phyloP scores from a whole-genome alignment of 2,113 vertebrate genomes.

The Myanophis thanlyinensis region DNA sequence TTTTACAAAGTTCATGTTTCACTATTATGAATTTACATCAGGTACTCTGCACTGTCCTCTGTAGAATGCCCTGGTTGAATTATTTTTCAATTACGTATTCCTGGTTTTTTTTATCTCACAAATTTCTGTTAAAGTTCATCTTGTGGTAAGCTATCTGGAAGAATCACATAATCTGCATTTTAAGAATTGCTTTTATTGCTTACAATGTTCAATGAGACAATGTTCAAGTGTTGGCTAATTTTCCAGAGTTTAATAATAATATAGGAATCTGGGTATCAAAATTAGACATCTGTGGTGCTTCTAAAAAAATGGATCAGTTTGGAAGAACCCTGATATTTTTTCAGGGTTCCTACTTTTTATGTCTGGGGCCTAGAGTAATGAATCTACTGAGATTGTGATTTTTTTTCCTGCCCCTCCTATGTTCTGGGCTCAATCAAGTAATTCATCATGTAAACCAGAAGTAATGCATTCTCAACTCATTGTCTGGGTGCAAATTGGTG shows the following conservation, averaged over 20 bases:
- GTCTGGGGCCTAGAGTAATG: background rate
- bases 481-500: background rate
- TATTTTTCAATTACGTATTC: background rate
- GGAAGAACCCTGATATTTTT: background rate
- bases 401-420: background rate
- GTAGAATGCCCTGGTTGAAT: background rate
- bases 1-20: background rate
- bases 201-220: background rate
- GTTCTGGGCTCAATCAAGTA: background rate
- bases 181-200: background rate
- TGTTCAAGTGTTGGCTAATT: background rate
- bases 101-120: background rate
- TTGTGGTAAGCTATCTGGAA: background rate
- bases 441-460: background rate
- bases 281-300: background rate
- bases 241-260: background rate
- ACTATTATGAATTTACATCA: background rate
- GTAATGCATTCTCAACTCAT: background rate
- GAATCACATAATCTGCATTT: background rate
- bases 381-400: background rate
- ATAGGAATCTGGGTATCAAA: background rate
- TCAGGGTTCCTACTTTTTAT: background rate
- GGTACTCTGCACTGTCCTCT: background rate
- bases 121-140: background rate
- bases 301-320: background rate